A percentile compares a stretch with the other conserved stretches of the same genome.
Evolutionary conservation across 2,888 invertebrate species (phyloP).

Genomic region (Lasioglossum marginatum): DNA sequence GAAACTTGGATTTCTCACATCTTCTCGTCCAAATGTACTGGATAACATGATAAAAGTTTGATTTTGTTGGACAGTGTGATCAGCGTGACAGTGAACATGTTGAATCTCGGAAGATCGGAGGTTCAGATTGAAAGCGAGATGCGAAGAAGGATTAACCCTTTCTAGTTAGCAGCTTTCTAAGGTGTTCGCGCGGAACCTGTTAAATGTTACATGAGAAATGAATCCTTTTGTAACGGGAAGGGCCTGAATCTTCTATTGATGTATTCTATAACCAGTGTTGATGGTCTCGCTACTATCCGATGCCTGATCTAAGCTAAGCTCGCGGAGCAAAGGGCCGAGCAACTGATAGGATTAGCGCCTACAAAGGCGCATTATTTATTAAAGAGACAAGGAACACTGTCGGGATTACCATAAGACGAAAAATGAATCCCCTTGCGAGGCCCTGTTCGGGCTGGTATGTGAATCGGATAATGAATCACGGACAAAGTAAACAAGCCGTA

Average conservation of each 20-base stretch:
- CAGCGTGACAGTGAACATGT: not conserved
- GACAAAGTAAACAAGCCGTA: not conserved
- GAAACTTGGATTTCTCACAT: too few species aligned
- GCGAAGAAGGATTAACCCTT: not conserved
- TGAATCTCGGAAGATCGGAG: not conserved
- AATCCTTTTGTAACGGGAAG: not conserved
- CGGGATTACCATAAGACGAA: not conserved
- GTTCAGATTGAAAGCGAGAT: not conserved
- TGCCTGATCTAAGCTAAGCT: not conserved
- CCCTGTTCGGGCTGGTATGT: not conserved
- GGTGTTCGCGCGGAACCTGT: not conserved
- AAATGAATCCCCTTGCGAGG: not conserved
- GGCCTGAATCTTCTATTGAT: not conserved
- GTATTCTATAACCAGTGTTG: slow-evolving; percentile 5
- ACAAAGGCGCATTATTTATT: slow-evolving; percentile 14
- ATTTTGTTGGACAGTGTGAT: too few species aligned
- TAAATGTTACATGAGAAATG: slow-evolving; percentile 1
- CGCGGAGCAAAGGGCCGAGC: not conserved
- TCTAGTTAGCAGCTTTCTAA: not conserved
- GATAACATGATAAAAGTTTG: too few species aligned
- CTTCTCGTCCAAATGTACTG: too few species aligned
- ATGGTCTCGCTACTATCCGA: slow-evolving; percentile 5
- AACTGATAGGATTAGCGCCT: slow-evolving; percentile 9
- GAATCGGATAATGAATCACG: not conserved
- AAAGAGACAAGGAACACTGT: not conserved